These are phyloP conservation scores for Vespertilio murinus DNA, from an alignment of 2,797 vertebrate genomes.

Conservation along the genomic window DNA sequence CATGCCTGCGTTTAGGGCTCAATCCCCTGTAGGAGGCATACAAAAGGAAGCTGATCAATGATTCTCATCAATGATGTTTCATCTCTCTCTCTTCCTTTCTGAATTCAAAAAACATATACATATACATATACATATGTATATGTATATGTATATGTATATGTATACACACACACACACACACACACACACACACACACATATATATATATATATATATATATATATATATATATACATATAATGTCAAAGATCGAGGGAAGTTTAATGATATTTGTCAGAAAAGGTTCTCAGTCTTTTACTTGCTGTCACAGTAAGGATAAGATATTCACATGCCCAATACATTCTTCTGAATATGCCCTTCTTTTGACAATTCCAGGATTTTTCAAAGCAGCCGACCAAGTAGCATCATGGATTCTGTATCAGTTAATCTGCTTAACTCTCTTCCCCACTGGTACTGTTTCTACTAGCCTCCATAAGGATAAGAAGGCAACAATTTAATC, in stretches of 20 bases:
- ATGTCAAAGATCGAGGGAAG: background rate
- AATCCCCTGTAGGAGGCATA: too few species aligned
- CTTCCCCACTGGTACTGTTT: constrained; percentile 35
- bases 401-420: constrained; percentile 44
- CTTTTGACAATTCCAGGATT: background rate
- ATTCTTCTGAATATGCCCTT: background rate
- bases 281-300: background rate
- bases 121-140: too few species aligned
- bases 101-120: too few species aligned
- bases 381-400: constrained; percentile 46
- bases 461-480: constrained; percentile 12
- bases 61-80: too few species aligned
- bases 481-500: constrained; percentile 55
- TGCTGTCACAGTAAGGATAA: background rate
- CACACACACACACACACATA: too few species aligned
- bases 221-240: background rate
- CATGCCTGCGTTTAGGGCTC: too few species aligned
- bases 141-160: too few species aligned
- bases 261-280: background rate
- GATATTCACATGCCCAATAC: background rate
- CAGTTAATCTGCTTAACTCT: constrained; percentile 56
- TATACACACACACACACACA: too few species aligned
- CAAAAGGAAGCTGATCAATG: too few species aligned
- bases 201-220: background rate
- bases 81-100: too few species aligned